These are phyloP conservation scores for Hemichromis elongatus DNA, from an alignment of 2,113 vertebrate species.

Conservation along the genomic window DNA sequence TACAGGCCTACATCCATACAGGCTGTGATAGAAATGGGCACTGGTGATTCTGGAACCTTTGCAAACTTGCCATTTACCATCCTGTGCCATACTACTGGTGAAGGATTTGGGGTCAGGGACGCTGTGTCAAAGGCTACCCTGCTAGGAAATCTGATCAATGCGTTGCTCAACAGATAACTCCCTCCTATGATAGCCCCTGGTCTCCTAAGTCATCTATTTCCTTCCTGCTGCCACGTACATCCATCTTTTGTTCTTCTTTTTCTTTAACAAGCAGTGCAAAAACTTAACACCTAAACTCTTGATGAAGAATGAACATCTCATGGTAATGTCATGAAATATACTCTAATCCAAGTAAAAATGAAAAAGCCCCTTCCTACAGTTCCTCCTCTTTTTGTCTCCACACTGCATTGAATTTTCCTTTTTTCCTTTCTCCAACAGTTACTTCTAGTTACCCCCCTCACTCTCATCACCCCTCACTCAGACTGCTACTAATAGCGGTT, in stretches of 20 bases:
- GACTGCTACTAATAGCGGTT: slow-evolving; percentile 68
- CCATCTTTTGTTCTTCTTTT: not conserved
- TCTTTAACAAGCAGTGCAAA: not conserved
- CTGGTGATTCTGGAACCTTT: not conserved
- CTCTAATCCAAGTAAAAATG: not conserved
- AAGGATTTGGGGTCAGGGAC: not conserved
- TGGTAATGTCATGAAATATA: not conserved
- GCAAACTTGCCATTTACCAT: not conserved
- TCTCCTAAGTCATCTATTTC: not conserved
- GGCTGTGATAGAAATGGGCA: not conserved
- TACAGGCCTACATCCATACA: not conserved
- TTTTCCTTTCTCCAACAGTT: slow-evolving; percentile 5
- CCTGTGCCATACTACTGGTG: not conserved
- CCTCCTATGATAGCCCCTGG: not conserved
- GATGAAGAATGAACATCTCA: not conserved
- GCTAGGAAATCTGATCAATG: not conserved
- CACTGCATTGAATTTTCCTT: not conserved
- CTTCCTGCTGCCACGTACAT: not conserved
- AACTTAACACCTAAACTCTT: not conserved
- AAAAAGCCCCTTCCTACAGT: not conserved
- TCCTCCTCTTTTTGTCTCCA: not conserved
- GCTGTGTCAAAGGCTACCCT: not conserved
- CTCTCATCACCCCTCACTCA: slow-evolving; percentile 18
- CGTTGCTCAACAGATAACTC: not conserved
- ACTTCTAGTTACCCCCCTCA: slow-evolving; percentile 4